Evolutionary conservation across 2,888 invertebrate species (phyloP).

Genomic region (Acleris laterana): DNA sequence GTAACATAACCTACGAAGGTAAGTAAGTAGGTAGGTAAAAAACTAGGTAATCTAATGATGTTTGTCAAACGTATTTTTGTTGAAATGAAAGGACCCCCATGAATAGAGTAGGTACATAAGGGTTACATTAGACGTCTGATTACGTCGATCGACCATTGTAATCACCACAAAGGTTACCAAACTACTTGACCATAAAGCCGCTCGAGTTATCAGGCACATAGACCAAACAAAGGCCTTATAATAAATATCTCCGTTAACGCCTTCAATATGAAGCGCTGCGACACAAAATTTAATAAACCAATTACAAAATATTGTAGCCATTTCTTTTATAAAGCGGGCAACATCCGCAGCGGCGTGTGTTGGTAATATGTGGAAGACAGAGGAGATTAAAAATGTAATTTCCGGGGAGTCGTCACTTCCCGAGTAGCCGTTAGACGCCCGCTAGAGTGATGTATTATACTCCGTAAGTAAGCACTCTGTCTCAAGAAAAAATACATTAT

Average conservation of each 20-base stretch:
- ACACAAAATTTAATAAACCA: constrained; percentile 30
- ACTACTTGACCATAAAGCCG: background rate
- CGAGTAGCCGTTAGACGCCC: constrained; percentile 42
- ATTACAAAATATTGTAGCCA: constrained; percentile 13
- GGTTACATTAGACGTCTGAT: no score
- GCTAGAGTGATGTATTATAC: constrained; percentile 46
- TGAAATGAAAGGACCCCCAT: no score
- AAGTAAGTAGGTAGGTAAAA: no score
- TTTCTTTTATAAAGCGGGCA: constrained; percentile 37
- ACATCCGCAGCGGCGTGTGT: constrained; percentile 41
- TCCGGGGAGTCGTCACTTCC: constrained; percentile 57
- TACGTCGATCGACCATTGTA: no score
- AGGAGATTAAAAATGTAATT: constrained; percentile 65
- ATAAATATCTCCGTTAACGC: no score
- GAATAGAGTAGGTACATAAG: no score
- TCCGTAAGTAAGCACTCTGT: background rate
- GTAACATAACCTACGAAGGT: no score
- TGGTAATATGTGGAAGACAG: constrained; percentile 46
- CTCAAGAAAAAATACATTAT: background rate
- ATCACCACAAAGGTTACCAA: background rate
- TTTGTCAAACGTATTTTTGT: no score
- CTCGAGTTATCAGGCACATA: no score
- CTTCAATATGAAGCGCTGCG: constrained; percentile 3
- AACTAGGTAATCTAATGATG: no score
- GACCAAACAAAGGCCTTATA: no score